Evolutionary conservation across 92 coral and sea anemone genomes (phyloP), one percentile per base, ranked within the genome.

Genomic region (Siderastrea radians): DNA sequence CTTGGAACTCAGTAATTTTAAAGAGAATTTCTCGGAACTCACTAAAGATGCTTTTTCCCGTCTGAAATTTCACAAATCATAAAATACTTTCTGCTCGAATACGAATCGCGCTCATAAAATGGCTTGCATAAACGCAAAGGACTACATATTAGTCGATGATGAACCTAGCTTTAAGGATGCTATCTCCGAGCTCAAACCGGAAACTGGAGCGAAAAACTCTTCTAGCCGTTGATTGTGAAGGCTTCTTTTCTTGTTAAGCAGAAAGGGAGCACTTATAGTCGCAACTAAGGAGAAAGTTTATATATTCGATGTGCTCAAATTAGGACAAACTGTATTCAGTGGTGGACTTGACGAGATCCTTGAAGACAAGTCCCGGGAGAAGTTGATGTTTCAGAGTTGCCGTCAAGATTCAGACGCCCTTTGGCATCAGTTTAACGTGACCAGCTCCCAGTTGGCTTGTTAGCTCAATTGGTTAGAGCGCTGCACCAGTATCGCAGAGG

Each of bases 211-310:
- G 66, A 44, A 84, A 74, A 67, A 81, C 82, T 79, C 90, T 83
- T 45, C 51, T 93, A 65, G 93, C 96, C 70, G 96, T 93, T 63
- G 96, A 93, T 77, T 93, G 96, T 55, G 96, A 93, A 90, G 96
- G 96, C 63, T 26, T 26, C 38, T 26, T 62, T 88, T 87, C 10
- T 90, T 90, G 0, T 10, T 68, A 38, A 68, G 73, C 51, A 44
- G 73, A 68, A 44, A 68, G 0, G 73, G 73, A 68, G 60, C 73
- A 79, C 74, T 86, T 87, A 84, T 92, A 66, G 86, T 93, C 49
- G 90, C 96, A 69, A 90, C 92, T 16, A 86, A 80, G 78, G 92
- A 93, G 55, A 93, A 93, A 71, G 96, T 88, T 49, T 93, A 90
- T 88, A 79, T 93, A 86, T 90, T 90, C 75, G 92, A 93, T 79